Base-by-base conservation (phyloP, 2,113 vertebrate genomes). In the Chaenocephalus aceratus region DNA sequence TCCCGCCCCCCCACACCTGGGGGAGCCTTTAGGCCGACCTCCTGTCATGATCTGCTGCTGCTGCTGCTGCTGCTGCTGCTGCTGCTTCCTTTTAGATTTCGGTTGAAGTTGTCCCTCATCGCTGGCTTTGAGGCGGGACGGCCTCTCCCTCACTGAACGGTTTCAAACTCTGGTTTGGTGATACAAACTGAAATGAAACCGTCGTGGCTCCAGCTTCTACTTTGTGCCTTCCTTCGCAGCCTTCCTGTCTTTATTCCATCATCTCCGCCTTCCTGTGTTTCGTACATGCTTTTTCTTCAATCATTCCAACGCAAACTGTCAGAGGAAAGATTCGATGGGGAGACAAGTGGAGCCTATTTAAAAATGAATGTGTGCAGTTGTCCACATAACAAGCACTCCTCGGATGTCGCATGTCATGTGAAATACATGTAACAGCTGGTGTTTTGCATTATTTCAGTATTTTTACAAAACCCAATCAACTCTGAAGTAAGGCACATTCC, bases 1-100 rank as follows among this genome's bases (percentile, higher is more conserved):
- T 99, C 80, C 98, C 98, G 13, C 94, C 97, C 1, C 97, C 97
- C 0, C 96, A 96, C 86, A 95, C 95, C 71, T 99, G 98, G 98
- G 96, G 97, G 45, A 96, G 89, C 82, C 97, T 99, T 89, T 98
- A 97, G 89, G 78, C 72, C 72, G n/a, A 63, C 57, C 57, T 77
- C 75, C 88, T 73, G 76, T 87, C 89, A 72, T 62, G 79, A 84
- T 73, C 71, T 76, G 82, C 87, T 88, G 88, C 71, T 21, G 21
- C 21, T 76, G 82, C 87, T 88, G 88, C 89, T 90, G 92, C 84
- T 84, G 88, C 71, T 21, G 21, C 21, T 76, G 82, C 87, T 88
- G 88, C 89, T 90, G 92, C 84, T 84, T 83, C 7, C 36, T 83
- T 58, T 84, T 56, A 84, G 73, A 70, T 84, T 83, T 84, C 74